Conservation (phyloP, 1,140 invertebrate genomes). For the Portunus trituberculatus region DNA sequence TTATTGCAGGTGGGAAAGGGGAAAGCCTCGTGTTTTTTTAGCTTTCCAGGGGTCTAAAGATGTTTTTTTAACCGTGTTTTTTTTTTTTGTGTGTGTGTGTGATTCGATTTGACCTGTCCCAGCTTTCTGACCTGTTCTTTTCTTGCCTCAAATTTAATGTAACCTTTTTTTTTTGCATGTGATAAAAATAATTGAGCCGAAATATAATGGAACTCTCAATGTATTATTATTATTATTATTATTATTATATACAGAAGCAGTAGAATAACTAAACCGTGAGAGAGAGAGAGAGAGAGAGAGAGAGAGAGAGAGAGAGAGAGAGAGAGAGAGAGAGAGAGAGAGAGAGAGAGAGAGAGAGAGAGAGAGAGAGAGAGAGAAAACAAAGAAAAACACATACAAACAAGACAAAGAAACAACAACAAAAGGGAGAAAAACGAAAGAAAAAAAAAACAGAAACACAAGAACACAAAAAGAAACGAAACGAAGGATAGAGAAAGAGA, state of each 20-base stretch:
- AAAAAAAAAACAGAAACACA: too few relatives aligned
- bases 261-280: not conserved
- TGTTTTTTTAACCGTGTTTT: not conserved
- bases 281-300: not conserved
- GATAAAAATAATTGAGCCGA: too few relatives aligned
- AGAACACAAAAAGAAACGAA: too few relatives aligned
- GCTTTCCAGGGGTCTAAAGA: not conserved
- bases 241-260: too few relatives aligned
- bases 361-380: not conserved
- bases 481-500: too few relatives aligned
- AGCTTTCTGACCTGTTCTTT: not conserved
- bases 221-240: too few relatives aligned
- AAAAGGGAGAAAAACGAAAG: not conserved
- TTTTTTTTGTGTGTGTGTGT: not conserved
- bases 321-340: not conserved
- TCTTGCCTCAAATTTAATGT: not conserved
- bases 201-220: too few relatives aligned
- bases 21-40: not conserved
- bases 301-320: not conserved
- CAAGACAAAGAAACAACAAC: not conserved
- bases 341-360: not conserved
- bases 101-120: not conserved
- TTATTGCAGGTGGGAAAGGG: constrained; percentile 45
- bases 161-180: too few relatives aligned
- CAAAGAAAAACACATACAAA: too few relatives aligned